These are phyloP conservation scores for Leptodirus hochenwartii DNA, from an alignment of 2,888 invertebrate species.

Conservation along the genomic window DNA sequence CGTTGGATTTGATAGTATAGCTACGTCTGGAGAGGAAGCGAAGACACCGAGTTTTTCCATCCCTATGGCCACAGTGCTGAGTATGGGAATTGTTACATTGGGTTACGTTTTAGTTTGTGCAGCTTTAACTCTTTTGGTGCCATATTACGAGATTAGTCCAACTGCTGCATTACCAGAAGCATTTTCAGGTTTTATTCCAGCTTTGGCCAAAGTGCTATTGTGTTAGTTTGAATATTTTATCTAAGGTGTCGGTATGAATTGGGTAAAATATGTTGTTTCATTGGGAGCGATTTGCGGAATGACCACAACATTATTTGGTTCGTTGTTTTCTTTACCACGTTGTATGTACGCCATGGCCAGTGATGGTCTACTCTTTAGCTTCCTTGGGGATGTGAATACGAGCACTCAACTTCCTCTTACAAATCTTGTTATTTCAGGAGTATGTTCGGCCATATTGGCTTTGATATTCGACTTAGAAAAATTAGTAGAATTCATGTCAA, in stretches of 20 bases:
- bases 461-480: slow-evolving; percentile 75
- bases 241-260: slow-evolving; percentile 53
- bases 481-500: slow-evolving; percentile 88
- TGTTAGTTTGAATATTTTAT: too few relatives aligned
- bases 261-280: slow-evolving; percentile 72
- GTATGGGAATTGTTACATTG: slow-evolving; percentile 61
- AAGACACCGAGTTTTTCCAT: slow-evolving; percentile 63
- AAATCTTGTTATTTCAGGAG: slow-evolving; percentile 59
- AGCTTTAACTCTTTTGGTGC: slow-evolving; percentile 68
- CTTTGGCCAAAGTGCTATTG: too few relatives aligned
- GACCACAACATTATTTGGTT: slow-evolving; percentile 75
- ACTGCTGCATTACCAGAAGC: slow-evolving; percentile 68
- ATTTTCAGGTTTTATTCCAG: too few relatives aligned
- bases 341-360: slow-evolving; percentile 83
- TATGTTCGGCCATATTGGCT: slow-evolving; percentile 60
- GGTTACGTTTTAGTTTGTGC: slow-evolving; percentile 67
- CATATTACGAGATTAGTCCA: slow-evolving; percentile 53
- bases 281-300: slow-evolving; percentile 82
- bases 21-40: slow-evolving; percentile 76
- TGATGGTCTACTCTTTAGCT: slow-evolving; percentile 71
- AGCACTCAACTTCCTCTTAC: slow-evolving; percentile 66
- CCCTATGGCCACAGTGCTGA: slow-evolving; percentile 63
- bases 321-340: slow-evolving; percentile 62
- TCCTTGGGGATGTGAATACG: slow-evolving; percentile 55
- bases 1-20: slow-evolving; percentile 82